Conservation (phyloP, 2,888 invertebrate genomes). For the Epirrhoe tristata region DNA sequence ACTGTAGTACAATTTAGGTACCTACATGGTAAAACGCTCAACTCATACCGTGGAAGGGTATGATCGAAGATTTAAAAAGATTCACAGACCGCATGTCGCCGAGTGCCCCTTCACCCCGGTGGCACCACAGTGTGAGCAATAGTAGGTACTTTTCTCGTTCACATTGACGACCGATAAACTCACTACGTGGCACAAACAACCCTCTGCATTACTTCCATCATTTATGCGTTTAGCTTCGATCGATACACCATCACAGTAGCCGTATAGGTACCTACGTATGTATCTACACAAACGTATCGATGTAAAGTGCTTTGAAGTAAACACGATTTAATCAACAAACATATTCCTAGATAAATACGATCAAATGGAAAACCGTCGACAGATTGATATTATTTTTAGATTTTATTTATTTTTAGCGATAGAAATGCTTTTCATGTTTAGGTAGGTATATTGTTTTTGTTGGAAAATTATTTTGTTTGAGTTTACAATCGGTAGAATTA, state of each 20-base stretch:
- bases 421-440: too few relatives aligned
- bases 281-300: constrained; percentile 33
- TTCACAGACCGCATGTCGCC: constrained; percentile 73
- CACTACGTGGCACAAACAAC: constrained; percentile 52
- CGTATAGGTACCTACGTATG: constrained; percentile 3
- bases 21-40: too few relatives aligned
- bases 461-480: too few relatives aligned
- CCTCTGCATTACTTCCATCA: constrained; percentile 49
- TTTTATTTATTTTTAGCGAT: too few relatives aligned
- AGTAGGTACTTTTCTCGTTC: constrained; percentile 44
- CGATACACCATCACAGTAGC: constrained; percentile 28
- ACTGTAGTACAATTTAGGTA: too few relatives aligned
- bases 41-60: not conserved
- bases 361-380: not conserved
- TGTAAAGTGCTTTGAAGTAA: constrained; percentile 34
- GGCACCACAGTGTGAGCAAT: constrained; percentile 24
- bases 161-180: constrained; percentile 62
- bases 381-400: not conserved
- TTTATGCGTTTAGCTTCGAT: constrained; percentile 41
- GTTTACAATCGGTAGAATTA: too few relatives aligned
- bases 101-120: constrained; percentile 44
- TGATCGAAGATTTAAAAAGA: constrained; percentile 40
- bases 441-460: too few relatives aligned
- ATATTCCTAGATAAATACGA: not conserved
- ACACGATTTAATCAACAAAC: constrained; percentile 33